phyloP scores from a whole-genome alignment of 2,797 vertebrate genomes.

The Dermochelys coriacea region DNA sequence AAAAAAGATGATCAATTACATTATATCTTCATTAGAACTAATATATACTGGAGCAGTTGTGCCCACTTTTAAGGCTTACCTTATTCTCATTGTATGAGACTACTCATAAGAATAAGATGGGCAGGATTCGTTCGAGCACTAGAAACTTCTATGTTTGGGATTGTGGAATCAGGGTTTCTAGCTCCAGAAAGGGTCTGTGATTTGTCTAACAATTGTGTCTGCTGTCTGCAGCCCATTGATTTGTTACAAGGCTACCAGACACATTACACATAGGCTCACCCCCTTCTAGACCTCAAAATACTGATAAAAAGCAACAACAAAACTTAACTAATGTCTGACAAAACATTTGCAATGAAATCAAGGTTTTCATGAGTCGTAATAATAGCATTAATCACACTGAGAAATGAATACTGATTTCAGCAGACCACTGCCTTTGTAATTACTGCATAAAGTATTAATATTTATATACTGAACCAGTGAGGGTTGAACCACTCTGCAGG shows the following conservation, averaged over 20 bases:
- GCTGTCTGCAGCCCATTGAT: conserved; percentile 33
- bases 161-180: fast-evolving
- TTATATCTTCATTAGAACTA: not conserved
- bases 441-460: conserved; percentile 43
- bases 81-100: not conserved
- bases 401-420: conserved; percentile 25
- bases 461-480: conserved; percentile 47
- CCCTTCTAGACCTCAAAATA: conserved; percentile 21
- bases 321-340: not conserved
- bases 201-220: conserved; percentile 30
- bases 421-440: conserved; percentile 52
- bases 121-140: conserved; percentile 6
- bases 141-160: not conserved
- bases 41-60: not conserved
- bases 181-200: conserved; percentile 9
- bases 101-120: not conserved
- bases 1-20: not conserved
- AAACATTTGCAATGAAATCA: conserved; percentile 50
- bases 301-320: conserved; percentile 29
- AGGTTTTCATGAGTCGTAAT: conserved; percentile 61
- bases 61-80: not conserved
- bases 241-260: conserved; percentile 43
- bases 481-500: conserved; percentile 37
- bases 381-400: conserved; percentile 63
- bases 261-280: conserved; percentile 26